Conservation (phyloP, 1,140 invertebrate species). For the Drosophila murphyi region DNA sequence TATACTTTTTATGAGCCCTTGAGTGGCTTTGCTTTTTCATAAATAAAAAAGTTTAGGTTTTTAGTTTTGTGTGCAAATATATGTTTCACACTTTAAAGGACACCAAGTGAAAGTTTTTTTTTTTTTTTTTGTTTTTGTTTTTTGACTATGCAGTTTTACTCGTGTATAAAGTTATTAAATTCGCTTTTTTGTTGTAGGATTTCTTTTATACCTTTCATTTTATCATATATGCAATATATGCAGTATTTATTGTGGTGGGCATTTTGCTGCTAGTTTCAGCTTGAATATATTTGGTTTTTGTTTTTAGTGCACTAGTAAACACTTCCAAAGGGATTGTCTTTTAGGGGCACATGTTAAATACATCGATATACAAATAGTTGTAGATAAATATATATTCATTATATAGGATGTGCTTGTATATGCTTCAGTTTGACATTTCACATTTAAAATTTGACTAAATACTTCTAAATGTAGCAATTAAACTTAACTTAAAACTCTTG, state of each 20-base stretch:
- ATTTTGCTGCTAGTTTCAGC: constrained; percentile 56
- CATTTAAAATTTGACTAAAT: constrained; percentile 68
- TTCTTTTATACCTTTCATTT: constrained; percentile 16
- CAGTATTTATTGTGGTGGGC: constrained; percentile 53
- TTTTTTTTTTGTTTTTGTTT: constrained; percentile 16
- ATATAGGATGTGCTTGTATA: constrained; percentile 26
- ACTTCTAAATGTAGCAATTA: constrained; percentile 29
- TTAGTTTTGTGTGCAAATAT: constrained; percentile 52
- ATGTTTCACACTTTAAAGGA: constrained; percentile 62
- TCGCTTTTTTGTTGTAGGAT: constrained; percentile 57
- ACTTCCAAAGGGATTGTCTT: constrained; percentile 80
- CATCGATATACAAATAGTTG: constrained; percentile 78
- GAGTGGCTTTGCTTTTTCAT: constrained; percentile 33
- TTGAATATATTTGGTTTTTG: constrained; percentile 40
- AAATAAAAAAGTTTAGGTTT: constrained; percentile 71
- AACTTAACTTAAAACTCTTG: constrained; percentile 62
- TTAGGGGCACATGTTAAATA: constrained; percentile 66
- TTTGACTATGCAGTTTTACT: constrained; percentile 74
- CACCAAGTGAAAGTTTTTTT: constrained; percentile 66
- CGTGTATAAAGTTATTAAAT: constrained; percentile 65
- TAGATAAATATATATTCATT: constrained; percentile 70
- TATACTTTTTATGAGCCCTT: constrained; percentile 45
- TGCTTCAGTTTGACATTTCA: constrained; percentile 26
- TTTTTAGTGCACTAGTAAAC: constrained; percentile 58
- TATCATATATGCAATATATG: constrained; percentile 4